phyloP scores from a whole-genome alignment of 2,113 vertebrate species.

The Rhinopomastus cyanomelas region DNA sequence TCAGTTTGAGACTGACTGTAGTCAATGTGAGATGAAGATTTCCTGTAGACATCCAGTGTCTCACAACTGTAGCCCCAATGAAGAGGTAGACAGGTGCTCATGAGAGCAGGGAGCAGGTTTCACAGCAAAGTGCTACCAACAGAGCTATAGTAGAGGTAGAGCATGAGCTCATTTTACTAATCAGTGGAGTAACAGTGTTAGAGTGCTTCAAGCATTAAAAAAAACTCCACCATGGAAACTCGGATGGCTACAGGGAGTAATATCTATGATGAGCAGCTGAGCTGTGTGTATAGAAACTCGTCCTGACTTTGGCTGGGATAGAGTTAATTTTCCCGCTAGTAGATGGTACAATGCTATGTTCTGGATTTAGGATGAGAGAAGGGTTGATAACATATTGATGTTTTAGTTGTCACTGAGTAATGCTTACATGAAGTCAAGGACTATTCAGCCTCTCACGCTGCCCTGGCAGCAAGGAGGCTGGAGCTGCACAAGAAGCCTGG shows the following conservation, averaged over 20 bases:
- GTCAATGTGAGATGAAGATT: background rate
- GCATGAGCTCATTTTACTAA: background rate
- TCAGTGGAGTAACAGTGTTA: background rate
- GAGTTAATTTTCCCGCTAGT: too few relatives aligned
- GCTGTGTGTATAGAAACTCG: background rate
- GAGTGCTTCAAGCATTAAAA: background rate
- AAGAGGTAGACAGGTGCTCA: background rate
- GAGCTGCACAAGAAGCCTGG: too few relatives aligned
- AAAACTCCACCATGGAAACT: background rate
- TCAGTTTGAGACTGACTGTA: background rate
- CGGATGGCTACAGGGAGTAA: background rate
- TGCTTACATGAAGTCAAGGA: too few relatives aligned
- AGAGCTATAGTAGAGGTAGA: background rate
- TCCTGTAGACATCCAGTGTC: background rate
- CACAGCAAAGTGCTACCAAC: background rate
- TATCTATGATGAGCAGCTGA: background rate
- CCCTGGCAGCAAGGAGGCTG: too few relatives aligned
- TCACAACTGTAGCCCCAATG: background rate
- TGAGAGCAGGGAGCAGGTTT: background rate
- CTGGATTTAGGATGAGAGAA: too few relatives aligned
- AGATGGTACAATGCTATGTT: too few relatives aligned
- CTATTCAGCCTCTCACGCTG: too few relatives aligned
- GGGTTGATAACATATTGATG: too few relatives aligned
- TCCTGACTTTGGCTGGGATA: too few relatives aligned
- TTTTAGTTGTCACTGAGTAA: too few relatives aligned